A percentile compares a stretch with the other conserved stretches of the same genome.
phyloP scores from a whole-genome alignment of 2,888 invertebrate genomes.

The Dicyrtoma fusca region DNA sequence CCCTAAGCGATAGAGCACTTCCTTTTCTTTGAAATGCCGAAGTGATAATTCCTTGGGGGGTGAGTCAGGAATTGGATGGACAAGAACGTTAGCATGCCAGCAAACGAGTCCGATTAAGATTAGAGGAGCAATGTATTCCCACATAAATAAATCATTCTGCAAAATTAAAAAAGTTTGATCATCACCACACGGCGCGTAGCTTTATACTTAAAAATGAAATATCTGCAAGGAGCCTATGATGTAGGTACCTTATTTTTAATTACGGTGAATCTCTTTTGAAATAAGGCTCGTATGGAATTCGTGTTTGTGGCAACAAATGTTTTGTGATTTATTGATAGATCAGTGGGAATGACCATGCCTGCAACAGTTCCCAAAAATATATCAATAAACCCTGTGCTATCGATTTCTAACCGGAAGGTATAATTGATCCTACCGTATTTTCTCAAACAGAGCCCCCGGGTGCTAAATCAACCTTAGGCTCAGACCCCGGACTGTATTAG shows the following conservation, averaged over 20 bases:
- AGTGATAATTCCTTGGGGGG: conserved; percentile 32
- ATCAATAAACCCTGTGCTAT: too few relatives aligned
- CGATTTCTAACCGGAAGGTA: too few relatives aligned
- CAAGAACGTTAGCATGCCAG: conserved; percentile 39
- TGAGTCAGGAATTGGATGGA: background rate
- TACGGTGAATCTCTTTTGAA: conserved; percentile 33
- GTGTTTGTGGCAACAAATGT: background rate
- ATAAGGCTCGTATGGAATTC: conserved; percentile 35
- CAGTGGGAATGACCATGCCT: conserved; percentile 19
- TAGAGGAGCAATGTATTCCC: conserved; percentile 40
- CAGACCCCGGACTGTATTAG: too few relatives aligned
- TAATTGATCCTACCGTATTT: too few relatives aligned
- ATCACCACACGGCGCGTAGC: background rate
- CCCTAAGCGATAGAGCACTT: conserved; percentile 32
- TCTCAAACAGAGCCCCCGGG: too few relatives aligned
- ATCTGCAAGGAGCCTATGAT: too few relatives aligned
- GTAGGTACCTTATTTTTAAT: conserved; percentile 27
- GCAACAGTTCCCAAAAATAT: background rate
- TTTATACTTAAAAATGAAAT: too few relatives aligned
- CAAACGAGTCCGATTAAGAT: conserved; percentile 39
- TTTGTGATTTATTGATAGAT: conserved; percentile 26
- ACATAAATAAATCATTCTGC: conserved; percentile 25
- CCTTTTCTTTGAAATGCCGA: background rate
- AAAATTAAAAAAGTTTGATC: background rate
- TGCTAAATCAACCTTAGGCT: too few relatives aligned